Evolutionary conservation across 2,797 vertebrate species (phyloP), one percentile per base, ranked within the genome.

Genomic region (Rhynchotus rufescens): DNA sequence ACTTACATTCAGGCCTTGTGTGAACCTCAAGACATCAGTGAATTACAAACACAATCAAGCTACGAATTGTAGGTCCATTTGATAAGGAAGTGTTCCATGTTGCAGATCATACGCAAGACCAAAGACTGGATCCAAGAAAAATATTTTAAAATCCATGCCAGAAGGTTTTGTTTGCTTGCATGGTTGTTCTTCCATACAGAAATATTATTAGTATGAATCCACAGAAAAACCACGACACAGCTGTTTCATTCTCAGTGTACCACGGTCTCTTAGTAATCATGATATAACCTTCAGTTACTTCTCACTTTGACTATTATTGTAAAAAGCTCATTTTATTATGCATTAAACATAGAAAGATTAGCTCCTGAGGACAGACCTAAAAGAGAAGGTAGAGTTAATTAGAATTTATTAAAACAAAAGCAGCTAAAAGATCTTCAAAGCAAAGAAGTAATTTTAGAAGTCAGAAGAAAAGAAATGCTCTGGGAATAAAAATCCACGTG

Each of bases 371-470:
- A 76, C 2, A 89, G 45, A 78, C 34, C 76, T 68, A 16, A 23
- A 60, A 61, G 65, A 59, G 42, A 45, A 45, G 12, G 20, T 12
- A 45, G 64, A 79, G 42, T 69, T 93, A 52, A 86, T 91, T 85
- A 90, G 85, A 89, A 72, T 77, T 59, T 86, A 82, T 88, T 82
- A 60, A 88, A 86, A 80, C 61, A 90, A 91, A 88, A 30, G 22
- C 8, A 8, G 44, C 82, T 92, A 74, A 51, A 56, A 90, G 84
- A 91, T 60, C 79, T 85, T 77, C 69, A 52, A 89, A 85, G 59
- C 71, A 83, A 73, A 12, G 12, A 81, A 91, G 56, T n/a, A 65
- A 82, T 14, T 74, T 86, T 34, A 83, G 86, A 81, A 10, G 3
- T 4, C 34, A 71, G 52, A 32, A 77, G 38, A 71, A 36, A 1